Evolutionary conservation across 1,140 invertebrate species (phyloP), one percentile per base, ranked within the genome.

Genomic region (Panagrolaimus sp.): DNA sequence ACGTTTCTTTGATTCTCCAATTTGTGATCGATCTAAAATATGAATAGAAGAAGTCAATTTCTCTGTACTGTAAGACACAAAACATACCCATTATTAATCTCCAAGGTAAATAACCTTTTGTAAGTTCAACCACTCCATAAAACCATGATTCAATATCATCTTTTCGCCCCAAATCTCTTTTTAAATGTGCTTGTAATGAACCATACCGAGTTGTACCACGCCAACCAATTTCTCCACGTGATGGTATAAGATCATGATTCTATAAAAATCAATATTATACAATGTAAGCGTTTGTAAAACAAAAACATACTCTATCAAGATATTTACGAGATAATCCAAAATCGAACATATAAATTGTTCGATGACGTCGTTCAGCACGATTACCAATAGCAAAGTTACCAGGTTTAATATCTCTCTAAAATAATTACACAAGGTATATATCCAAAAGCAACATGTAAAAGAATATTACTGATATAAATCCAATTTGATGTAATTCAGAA

Each of bases 361-460:
- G 66, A 47, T 67, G 53, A 20, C 9, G 53, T n/a, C 42, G n/a
- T 14, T 67, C 66, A 1, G 70, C 25, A n/a, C n/a, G 68, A 23
- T 65, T 67, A 0, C 66, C 66, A 27, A 67, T 68, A 25, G 67
- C 67, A 43, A 68, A 68, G 27, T 68, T 68, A 14, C 67, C 67
- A n/a, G 67, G 67, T 43, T 68, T 66, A 5, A 68, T 27, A 42
- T 69, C 62, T 11, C 53, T 67, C 13, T n/a, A 67, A 11, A 67
- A 65, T 3, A n/a, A 23, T 13, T 9, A 63, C 64, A 16, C 23
- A 61, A 14, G 70, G 63, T 25, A 67, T 2, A 38, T 38, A 2
- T 38, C 31, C 31, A 38, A 38, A 38, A 2, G 7, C 2, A 38
- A 38, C 2, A 38, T 38, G 31, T 38, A 38, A 38, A 38, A 38